A percentile compares a stretch with the other conserved stretches of the same genome.
These are phyloP conservation scores for Eulemur macaco DNA, from an alignment of 2,113 vertebrate genomes.

Conservation along the genomic window DNA sequence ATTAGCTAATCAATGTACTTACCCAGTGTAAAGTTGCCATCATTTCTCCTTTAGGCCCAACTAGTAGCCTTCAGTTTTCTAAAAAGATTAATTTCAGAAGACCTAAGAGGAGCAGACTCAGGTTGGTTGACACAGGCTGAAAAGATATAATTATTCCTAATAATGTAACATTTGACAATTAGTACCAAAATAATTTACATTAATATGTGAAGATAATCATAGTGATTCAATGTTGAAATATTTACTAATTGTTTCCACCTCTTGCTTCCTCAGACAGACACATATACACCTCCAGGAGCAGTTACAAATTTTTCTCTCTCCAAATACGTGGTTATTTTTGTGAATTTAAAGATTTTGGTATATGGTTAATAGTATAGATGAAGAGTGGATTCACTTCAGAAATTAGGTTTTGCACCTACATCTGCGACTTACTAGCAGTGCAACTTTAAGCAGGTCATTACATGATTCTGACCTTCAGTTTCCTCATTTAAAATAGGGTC, in stretches of 20 bases:
- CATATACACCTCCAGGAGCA: neutral
- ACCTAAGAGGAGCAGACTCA: neutral
- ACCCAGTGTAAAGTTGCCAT: neutral
- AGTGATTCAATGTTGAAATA: neutral
- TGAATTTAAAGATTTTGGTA: neutral
- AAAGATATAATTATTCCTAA: neutral
- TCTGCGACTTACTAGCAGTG: neutral
- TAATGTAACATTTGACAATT: conserved; percentile 29
- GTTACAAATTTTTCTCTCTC: neutral
- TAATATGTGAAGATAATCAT: neutral
- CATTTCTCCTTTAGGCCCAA: neutral
- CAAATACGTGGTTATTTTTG: neutral
- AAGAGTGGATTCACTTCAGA: neutral
- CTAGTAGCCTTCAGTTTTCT: conserved; percentile 20
- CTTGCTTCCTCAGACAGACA: neutral
- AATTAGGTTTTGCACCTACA: neutral
- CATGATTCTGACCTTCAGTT: neutral
- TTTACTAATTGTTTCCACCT: neutral
- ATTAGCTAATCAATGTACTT: conserved; percentile 24
- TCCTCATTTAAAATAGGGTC: neutral
- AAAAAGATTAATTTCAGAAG: conserved; percentile 46
- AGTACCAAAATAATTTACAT: neutral
- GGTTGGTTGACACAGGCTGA: neutral
- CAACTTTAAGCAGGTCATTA: neutral
- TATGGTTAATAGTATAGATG: neutral